Percentiles rank a stretch among this genome's conserved stretches.
Evolutionary conservation across 2,888 invertebrate species (phyloP).

Genomic region (Anoplius nigerrimus): DNA sequence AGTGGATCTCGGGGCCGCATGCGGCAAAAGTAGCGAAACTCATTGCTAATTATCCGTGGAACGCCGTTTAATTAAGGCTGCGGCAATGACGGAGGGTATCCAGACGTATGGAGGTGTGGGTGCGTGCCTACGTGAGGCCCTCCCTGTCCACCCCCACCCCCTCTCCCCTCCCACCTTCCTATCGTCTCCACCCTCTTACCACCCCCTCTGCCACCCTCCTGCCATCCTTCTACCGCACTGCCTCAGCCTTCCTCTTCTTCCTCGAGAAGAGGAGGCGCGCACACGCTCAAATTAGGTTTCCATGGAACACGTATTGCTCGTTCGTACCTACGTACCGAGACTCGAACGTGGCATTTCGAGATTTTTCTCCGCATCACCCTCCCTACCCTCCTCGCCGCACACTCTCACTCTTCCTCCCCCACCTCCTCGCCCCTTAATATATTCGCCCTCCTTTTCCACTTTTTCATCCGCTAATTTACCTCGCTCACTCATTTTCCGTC

Average conservation of each 20-base stretch:
- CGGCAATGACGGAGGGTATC: conserved; percentile 52
- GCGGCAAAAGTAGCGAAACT: conserved; percentile 64
- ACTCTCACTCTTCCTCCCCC: no score
- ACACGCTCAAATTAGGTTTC: conserved; percentile 51
- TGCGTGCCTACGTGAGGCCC: conserved; percentile 38
- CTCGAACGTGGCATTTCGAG: conserved; percentile 46
- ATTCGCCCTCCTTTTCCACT: conserved; percentile 6
- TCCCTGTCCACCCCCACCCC: no score
- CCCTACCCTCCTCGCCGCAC: no score
- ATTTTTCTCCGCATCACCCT: conserved; percentile 30
- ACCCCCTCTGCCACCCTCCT: no score
- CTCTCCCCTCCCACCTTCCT: no score
- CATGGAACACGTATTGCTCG: conserved; percentile 47
- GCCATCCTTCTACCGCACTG: no score
- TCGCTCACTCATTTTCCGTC: neutral
- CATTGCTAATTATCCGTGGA: conserved; percentile 64
- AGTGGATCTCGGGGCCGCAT: conserved; percentile 61
- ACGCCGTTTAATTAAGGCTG: conserved; percentile 64
- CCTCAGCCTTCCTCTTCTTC: neutral
- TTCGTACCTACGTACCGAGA: conserved; percentile 33
- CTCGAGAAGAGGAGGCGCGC: conserved; percentile 32
- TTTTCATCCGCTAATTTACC: neutral
- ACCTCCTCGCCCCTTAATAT: conserved; percentile 13
- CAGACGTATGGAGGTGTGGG: conserved; percentile 51
- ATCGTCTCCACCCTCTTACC: no score